Evolutionary conservation across 2,888 invertebrate genomes (phyloP).

Genomic region (Cephus pygmeus): DNA sequence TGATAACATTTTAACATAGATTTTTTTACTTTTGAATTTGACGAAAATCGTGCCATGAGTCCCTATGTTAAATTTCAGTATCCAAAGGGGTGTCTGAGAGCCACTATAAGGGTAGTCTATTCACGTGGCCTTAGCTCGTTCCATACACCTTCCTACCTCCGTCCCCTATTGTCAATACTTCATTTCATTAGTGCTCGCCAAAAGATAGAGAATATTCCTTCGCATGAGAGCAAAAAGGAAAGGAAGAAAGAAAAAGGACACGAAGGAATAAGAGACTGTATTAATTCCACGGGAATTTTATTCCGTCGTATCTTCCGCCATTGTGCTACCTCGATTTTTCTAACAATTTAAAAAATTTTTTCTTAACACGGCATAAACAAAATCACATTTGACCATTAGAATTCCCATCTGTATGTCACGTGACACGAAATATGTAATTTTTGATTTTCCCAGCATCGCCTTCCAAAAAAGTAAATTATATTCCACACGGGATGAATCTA

Average conservation of each 20-base stretch:
- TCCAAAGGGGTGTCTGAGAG: conserved; percentile 1
- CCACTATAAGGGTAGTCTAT: background rate
- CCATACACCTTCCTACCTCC: background rate
- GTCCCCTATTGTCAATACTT: conserved; percentile 4
- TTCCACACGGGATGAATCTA: too few relatives aligned
- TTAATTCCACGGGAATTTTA: background rate
- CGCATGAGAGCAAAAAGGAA: background rate
- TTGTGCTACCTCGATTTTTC: too few relatives aligned
- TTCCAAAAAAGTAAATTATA: too few relatives aligned
- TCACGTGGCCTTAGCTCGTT: conserved; percentile 4
- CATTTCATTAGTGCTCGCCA: conserved; percentile 6
- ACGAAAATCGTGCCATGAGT: too few relatives aligned
- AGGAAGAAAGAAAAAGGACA: background rate
- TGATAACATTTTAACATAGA: too few relatives aligned
- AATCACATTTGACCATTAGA: too few relatives aligned
- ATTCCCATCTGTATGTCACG: too few relatives aligned
- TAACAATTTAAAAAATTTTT: too few relatives aligned
- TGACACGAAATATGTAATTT: too few relatives aligned
- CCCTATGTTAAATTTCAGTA: background rate
- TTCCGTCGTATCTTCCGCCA: background rate
- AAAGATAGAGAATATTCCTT: conserved; percentile 3
- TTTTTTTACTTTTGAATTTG: too few relatives aligned
- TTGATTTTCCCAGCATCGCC: too few relatives aligned
- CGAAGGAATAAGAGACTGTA: background rate
- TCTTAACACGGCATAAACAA: too few relatives aligned